These are phyloP conservation scores for Cyrtodaria siliqua DNA, from an alignment of 2,888 invertebrate species.

Conservation along the genomic window DNA sequence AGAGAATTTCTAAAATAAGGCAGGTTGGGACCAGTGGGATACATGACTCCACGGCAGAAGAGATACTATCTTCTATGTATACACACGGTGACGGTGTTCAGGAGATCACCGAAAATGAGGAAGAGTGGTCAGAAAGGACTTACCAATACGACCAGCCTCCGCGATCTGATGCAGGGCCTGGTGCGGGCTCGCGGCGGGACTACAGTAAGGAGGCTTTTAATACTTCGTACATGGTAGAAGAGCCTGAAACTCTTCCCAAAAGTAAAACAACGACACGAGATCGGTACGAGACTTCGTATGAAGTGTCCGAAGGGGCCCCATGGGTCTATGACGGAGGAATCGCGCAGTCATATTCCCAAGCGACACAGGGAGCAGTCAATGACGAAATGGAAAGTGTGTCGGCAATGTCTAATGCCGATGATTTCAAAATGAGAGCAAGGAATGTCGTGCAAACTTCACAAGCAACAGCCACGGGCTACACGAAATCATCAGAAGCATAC, in stretches of 20 bases:
- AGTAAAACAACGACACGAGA: constrained; percentile 48
- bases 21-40: constrained; percentile 64
- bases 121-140: constrained; percentile 61
- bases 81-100: constrained; percentile 49
- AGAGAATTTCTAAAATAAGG: constrained; percentile 63
- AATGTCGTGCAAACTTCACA: constrained; percentile 10
- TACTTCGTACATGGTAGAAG: constrained; percentile 62
- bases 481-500: constrained; percentile 39
- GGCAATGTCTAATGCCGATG: constrained; percentile 14
- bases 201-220: constrained; percentile 52
- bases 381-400: constrained; percentile 45
- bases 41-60: constrained; percentile 64
- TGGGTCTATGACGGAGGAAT: constrained; percentile 62
- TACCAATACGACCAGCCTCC: constrained; percentile 58
- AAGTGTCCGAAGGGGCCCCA: constrained; percentile 55
- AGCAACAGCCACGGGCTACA: constrained; percentile 6
- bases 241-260: constrained; percentile 46
- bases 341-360: constrained; percentile 47
- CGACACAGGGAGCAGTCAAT: constrained; percentile 21
- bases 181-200: not conserved
- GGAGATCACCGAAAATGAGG: constrained; percentile 66
- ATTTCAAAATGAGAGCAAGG: not conserved
- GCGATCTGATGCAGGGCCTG: too few species aligned
- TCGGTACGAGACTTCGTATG: constrained; percentile 58
- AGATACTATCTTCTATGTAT: constrained; percentile 67